Percentiles rank a stretch among this genome's conserved stretches.
These are phyloP conservation scores for Penaeus chinensis DNA, from an alignment of 1,140 invertebrate species.

Conservation along the genomic window DNA sequence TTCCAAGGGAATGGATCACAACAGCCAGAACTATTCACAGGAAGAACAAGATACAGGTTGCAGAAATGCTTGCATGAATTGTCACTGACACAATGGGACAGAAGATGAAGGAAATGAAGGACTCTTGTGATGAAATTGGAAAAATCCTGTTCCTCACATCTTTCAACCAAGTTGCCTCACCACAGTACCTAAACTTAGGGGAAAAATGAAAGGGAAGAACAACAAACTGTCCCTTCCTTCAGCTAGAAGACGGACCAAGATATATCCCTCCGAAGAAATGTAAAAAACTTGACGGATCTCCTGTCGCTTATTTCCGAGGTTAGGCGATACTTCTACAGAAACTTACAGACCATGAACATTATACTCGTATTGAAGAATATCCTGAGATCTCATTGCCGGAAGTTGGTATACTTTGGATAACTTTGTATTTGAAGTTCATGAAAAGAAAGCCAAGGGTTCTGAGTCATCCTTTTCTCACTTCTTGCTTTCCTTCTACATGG, in stretches of 20 bases:
- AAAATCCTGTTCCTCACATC: conserved; percentile 12
- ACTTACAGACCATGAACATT: not conserved
- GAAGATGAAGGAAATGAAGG: conserved; percentile 6
- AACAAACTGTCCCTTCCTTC: conserved; percentile 22
- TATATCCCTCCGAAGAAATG: conserved; percentile 7
- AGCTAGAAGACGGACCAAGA: conserved; percentile 20
- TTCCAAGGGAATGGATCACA: no score
- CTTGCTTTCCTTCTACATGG: no score
- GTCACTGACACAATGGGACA: conserved; percentile 20
- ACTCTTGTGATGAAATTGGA: conserved; percentile 23
- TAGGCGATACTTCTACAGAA: conserved; percentile 19
- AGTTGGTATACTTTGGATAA: not conserved
- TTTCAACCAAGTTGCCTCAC: conserved; percentile 10
- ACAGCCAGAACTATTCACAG: no score
- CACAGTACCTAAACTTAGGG: conserved; percentile 9
- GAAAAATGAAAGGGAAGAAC: conserved; percentile 18
- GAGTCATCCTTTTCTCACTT: no score
- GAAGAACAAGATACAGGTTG: no score
- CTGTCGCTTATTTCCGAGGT: not conserved
- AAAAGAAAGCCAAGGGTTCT: no score
- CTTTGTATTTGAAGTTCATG: not conserved
- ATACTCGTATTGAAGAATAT: conserved; percentile 26
- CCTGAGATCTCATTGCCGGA: not conserved
- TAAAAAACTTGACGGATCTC: conserved; percentile 11
- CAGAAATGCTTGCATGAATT: not conserved